A percentile compares a stretch with the other conserved stretches of the same genome.
Conservation (phyloP, 1,140 invertebrate genomes). For the Rhyzopertha dominica region DNA sequence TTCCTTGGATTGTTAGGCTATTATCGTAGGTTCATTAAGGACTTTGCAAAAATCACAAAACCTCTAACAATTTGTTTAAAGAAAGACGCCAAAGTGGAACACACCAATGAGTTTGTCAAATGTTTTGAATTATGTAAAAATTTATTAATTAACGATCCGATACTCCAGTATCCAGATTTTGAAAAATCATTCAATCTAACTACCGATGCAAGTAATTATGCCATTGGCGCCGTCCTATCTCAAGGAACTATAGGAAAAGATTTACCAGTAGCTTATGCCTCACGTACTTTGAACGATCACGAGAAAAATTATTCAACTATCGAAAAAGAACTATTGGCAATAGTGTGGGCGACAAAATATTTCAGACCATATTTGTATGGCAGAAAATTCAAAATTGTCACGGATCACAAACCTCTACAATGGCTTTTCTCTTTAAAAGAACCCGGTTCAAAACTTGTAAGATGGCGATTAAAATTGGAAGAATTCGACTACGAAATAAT, state of each 20-base stretch:
- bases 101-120: constrained; percentile 34
- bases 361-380: constrained; percentile 23
- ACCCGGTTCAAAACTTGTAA: constrained; percentile 40
- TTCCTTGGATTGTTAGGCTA: constrained; percentile 47
- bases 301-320: constrained; percentile 22
- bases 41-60: constrained; percentile 38
- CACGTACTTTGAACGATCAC: constrained; percentile 41
- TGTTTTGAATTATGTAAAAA: constrained; percentile 13
- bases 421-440: constrained; percentile 50
- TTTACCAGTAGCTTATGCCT: constrained; percentile 42
- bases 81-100: constrained; percentile 29
- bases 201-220: constrained; percentile 22
- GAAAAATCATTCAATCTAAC: constrained; percentile 26
- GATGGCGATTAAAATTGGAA: constrained; percentile 47
- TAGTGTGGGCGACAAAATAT: constrained; percentile 14
- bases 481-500: constrained; percentile 47
- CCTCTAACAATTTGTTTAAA: constrained; percentile 41
- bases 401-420: constrained; percentile 49
- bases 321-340: constrained; percentile 20
- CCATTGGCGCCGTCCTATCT: constrained; percentile 22
- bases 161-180: constrained; percentile 32
- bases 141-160: constrained; percentile 11
- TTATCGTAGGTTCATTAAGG: constrained; percentile 45
- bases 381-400: constrained; percentile 27
- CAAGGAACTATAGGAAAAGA: constrained; percentile 22